These are phyloP conservation scores for Dryobates pubescens DNA, from an alignment of 2,797 vertebrate species.

Conservation along the genomic window DNA sequence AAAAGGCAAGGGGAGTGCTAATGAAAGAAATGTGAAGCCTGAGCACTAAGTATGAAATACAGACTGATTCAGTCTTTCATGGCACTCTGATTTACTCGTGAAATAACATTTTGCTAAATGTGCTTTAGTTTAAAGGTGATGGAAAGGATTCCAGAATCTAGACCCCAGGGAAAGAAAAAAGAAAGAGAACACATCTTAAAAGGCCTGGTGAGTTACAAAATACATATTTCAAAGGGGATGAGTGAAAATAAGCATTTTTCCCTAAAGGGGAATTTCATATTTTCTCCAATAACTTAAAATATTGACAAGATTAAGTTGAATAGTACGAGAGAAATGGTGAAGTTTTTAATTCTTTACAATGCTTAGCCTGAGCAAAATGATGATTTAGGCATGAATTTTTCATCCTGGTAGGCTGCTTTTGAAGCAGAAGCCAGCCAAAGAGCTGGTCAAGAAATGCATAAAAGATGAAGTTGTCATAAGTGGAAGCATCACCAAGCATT, in stretches of 20 bases:
- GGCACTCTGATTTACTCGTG: background rate
- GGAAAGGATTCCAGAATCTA: background rate
- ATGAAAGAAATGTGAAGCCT: slow-evolving; percentile 16
- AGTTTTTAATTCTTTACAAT: slow-evolving; percentile 4
- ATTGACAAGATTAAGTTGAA: background rate
- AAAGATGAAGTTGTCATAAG: background rate
- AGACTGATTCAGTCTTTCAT: background rate
- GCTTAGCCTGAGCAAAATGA: slow-evolving; percentile 16
- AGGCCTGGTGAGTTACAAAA: background rate
- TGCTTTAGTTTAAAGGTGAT: background rate
- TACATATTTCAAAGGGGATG: background rate
- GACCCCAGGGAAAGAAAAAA: background rate
- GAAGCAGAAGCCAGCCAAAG: background rate
- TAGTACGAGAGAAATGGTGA: background rate
- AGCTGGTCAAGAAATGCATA: background rate
- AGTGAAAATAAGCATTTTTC: background rate
- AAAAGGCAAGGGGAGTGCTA: slow-evolving; percentile 2
- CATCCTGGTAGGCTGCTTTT: background rate
- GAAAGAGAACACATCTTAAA: background rate
- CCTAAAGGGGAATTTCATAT: background rate
- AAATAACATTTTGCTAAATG: background rate
- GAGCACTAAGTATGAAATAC: background rate
- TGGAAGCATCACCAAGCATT: background rate
- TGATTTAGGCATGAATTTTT: background rate
- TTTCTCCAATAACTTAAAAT: slow-evolving; percentile 1